phyloP scores from a whole-genome alignment of 2,888 invertebrate species.

The Agrypnus murinus region DNA sequence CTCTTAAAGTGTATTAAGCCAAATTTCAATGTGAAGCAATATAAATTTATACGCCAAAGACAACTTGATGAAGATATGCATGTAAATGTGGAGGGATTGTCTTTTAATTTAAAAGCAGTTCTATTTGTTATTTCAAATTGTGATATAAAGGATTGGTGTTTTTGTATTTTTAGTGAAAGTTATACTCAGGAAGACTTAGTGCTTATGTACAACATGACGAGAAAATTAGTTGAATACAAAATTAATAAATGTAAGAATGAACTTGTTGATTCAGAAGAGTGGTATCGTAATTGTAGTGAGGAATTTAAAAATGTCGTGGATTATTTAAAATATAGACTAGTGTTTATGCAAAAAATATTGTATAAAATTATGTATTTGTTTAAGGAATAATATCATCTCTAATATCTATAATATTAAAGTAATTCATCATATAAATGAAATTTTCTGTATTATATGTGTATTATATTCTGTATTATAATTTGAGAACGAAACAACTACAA shows the following conservation, averaged over 20 bases:
- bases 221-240: conserved; percentile 41
- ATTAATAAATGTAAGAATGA: conserved; percentile 22
- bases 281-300: conserved; percentile 13
- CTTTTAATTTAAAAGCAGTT: conserved; percentile 77
- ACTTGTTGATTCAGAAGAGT: neutral
- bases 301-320: conserved; percentile 39
- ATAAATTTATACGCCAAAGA: conserved; percentile 78
- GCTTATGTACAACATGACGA: conserved; percentile 45
- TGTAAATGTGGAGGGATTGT: conserved; percentile 77
- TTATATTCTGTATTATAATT: too few species aligned
- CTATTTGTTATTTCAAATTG: conserved; percentile 61
- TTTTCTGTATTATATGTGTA: neutral
- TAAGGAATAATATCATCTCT: too few species aligned
- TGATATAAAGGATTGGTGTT: conserved; percentile 54
- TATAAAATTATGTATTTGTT: too few species aligned
- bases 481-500: too few species aligned
- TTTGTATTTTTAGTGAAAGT: conserved; percentile 50
- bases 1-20: conserved; percentile 71
- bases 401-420: too few species aligned
- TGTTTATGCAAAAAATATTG: conserved; percentile 38
- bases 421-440: too few species aligned
- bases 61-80: conserved; percentile 78
- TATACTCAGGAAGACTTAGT: conserved; percentile 45
- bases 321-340: conserved; percentile 50
- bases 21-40: conserved; percentile 67